A percentile compares a stretch with the other conserved stretches of the same genome.
Evolutionary conservation across 1,140 invertebrate genomes (phyloP).

Genomic region (Mamestra configurata): DNA sequence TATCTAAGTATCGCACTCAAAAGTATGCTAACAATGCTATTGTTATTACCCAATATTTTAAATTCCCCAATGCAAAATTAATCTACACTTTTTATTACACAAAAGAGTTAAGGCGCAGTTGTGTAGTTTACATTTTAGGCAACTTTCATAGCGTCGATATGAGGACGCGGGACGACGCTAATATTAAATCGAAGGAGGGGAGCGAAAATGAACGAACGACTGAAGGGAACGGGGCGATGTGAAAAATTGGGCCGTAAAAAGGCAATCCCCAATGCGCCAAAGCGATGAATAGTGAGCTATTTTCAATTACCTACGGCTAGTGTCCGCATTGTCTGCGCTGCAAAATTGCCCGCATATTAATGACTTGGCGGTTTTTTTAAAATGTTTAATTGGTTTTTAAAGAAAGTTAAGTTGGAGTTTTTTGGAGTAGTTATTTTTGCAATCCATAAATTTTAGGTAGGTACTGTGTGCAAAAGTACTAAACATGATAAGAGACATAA

Average conservation of each 20-base stretch:
- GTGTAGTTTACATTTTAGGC: conserved; percentile 55
- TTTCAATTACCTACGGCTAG: conserved; percentile 70
- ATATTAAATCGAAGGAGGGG: conserved; percentile 75
- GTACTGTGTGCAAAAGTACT: no score
- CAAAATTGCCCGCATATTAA: conserved; percentile 23
- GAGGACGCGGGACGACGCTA: conserved; percentile 52
- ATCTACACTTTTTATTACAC: background rate
- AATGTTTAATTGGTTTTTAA: conserved; percentile 2
- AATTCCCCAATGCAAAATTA: conserved; percentile 4
- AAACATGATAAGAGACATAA: no score
- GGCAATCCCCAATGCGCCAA: conserved; percentile 68
- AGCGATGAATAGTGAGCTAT: conserved; percentile 69
- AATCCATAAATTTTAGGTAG: no score
- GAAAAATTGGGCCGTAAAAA: conserved; percentile 77
- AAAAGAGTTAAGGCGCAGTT: conserved; percentile 26
- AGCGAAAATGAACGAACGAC: conserved; percentile 64
- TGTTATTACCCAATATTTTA: background rate
- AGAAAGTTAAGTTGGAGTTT: background rate
- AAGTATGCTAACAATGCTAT: background rate
- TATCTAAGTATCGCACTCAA: background rate
- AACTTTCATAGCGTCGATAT: conserved; percentile 58
- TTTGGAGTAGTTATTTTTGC: no score
- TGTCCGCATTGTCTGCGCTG: conserved; percentile 26
- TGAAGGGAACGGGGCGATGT: conserved; percentile 61
- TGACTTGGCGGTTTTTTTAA: background rate